Percentiles rank a stretch among this genome's conserved stretches.
Conservation (phyloP, 2,113 vertebrate species). For the Indicator indicator region DNA sequence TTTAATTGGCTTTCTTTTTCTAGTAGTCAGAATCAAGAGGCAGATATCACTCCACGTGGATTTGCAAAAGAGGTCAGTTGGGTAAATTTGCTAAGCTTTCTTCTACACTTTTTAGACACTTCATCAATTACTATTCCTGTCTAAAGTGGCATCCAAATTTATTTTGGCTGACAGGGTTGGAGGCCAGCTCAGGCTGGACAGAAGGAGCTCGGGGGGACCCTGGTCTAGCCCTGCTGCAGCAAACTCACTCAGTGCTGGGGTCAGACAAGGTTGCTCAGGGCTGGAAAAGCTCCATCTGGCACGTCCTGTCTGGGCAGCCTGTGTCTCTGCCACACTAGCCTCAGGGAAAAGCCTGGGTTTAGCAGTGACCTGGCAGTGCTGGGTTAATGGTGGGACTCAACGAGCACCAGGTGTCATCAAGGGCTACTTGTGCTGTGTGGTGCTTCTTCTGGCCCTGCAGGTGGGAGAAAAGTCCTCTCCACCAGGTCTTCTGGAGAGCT, state of each 20-base stretch:
- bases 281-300: not conserved
- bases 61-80: conserved; percentile 1
- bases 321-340: not conserved
- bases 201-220: not conserved
- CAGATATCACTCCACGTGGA: not conserved
- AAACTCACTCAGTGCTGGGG: not conserved
- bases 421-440: no score
- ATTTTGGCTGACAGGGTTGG: not conserved
- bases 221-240: rapidly evolving
- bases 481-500: no score
- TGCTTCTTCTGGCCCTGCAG: no score
- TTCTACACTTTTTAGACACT: not conserved
- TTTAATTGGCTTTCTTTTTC: not conserved
- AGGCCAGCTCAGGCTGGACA: rapidly evolving
- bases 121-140: not conserved
- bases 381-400: no score
- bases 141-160: not conserved
- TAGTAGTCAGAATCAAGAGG: not conserved
- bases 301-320: not conserved
- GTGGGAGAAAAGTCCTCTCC: no score
- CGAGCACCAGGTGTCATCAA: no score
- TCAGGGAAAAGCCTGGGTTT: not conserved
- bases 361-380: no score
- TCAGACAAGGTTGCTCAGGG: not conserved
- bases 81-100: not conserved